A percentile compares a stretch with the other conserved stretches of the same genome.
These are phyloP conservation scores for Quiscalus mexicanus DNA, from an alignment of 2,113 vertebrate species.

Conservation along the genomic window DNA sequence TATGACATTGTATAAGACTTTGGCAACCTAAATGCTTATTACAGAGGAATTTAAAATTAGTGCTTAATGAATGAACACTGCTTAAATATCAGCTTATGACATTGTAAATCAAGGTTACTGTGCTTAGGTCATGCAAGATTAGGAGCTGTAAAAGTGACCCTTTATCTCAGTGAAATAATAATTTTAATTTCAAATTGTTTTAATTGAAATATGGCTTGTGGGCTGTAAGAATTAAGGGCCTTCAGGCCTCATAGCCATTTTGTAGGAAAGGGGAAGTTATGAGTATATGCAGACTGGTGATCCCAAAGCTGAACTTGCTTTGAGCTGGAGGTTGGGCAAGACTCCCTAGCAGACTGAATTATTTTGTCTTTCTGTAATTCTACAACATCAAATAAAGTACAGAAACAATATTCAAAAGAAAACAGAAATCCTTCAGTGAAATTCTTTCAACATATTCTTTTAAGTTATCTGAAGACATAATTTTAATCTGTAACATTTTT, in stretches of 20 bases:
- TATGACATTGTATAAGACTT: conserved; percentile 30
- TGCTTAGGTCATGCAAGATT: not conserved
- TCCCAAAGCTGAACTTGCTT: not conserved
- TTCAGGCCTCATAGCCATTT: not conserved
- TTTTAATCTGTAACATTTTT: not conserved
- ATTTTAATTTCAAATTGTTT: conserved; percentile 23
- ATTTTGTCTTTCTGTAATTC: not conserved
- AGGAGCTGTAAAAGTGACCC: conserved; percentile 13
- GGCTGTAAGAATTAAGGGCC: not conserved
- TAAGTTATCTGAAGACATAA: not conserved
- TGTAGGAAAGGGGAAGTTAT: not conserved
- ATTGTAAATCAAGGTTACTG: conserved; percentile 49
- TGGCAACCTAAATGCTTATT: conserved; percentile 50
- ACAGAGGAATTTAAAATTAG: conserved; percentile 35
- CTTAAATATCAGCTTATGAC: conserved; percentile 22
- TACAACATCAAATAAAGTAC: not conserved
- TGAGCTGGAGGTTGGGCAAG: not conserved
- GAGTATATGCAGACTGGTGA: not conserved
- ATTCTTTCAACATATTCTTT: not conserved
- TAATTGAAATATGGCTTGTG: conserved; percentile 20
- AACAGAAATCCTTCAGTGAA: not conserved
- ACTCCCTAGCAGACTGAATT: not conserved
- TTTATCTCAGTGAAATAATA: conserved; percentile 16
- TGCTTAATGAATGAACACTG: conserved; percentile 44
- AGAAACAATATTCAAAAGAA: not conserved